phyloP scores from a whole-genome alignment of 2,888 invertebrate species.

The Drosophila macrospina region DNA sequence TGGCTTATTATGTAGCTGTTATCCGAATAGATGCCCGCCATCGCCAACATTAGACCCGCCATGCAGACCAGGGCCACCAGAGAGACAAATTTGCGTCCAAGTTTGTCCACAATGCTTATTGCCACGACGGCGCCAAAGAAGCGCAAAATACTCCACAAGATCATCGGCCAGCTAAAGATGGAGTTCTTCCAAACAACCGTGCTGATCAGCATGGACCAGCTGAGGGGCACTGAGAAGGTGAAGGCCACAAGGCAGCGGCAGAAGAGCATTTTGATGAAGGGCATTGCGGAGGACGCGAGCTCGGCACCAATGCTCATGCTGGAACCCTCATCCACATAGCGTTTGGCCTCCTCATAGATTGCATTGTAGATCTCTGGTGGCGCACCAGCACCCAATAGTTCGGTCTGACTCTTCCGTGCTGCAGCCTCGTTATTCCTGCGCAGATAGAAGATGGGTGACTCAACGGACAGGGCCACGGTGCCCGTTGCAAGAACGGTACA shows the following conservation, averaged over 20 bases:
- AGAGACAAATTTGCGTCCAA: conserved; percentile 68
- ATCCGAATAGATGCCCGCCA: conserved; percentile 62
- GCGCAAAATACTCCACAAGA: conserved; percentile 68
- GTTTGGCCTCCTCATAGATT: conserved; percentile 67
- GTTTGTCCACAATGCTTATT: conserved; percentile 59
- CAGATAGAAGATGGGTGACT: conserved; percentile 77
- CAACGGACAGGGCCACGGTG: conserved; percentile 54
- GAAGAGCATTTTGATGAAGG: conserved; percentile 71
- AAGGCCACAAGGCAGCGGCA: conserved; percentile 79
- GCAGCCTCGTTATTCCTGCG: conserved; percentile 62
- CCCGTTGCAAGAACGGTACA: conserved; percentile 55
- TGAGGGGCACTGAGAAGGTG: conserved; percentile 76
- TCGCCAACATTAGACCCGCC: conserved; percentile 66
- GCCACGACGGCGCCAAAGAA: conserved; percentile 64
- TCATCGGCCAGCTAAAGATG: conserved; percentile 57
- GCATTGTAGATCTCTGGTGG: conserved; percentile 44
- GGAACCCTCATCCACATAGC: conserved; percentile 69
- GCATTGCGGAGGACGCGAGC: conserved; percentile 44
- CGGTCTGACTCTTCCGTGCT: conserved; percentile 61
- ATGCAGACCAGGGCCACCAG: conserved; percentile 67
- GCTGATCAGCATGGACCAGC: conserved; percentile 49
- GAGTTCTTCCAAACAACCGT: conserved; percentile 21
- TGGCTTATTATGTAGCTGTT: conserved; percentile 13
- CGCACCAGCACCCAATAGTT: conserved; percentile 49
- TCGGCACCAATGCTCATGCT: conserved; percentile 43